Evolutionary conservation across 2,113 vertebrate species (phyloP).

Genomic region (Xenopus laevis): DNA sequence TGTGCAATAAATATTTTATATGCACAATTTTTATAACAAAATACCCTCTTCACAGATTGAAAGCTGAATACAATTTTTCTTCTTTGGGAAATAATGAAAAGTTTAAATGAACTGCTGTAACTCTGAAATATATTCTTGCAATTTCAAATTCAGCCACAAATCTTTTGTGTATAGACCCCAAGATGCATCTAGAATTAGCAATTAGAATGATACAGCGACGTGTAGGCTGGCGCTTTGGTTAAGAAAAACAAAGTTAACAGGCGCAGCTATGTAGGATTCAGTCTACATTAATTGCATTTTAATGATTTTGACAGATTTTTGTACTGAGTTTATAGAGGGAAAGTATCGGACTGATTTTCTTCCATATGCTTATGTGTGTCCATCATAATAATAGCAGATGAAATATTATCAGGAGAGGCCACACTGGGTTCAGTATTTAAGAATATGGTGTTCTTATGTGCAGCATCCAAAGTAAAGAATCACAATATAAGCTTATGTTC

Average conservation of each 20-base stretch:
- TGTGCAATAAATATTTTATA: conserved; percentile 35
- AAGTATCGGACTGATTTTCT: not conserved
- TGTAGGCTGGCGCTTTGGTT: not conserved
- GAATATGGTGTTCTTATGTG: no score
- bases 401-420: not conserved
- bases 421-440: not conserved
- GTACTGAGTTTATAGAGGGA: not conserved
- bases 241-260: not conserved
- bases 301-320: not conserved
- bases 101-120: conserved; percentile 1
- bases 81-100: conserved; percentile 8
- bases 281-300: not conserved
- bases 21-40: conserved; percentile 4
- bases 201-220: not conserved
- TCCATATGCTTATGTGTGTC: not conserved
- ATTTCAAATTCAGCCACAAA: not conserved
- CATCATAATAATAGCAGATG: not conserved
- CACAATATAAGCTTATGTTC: no score
- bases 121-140: not conserved
- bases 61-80: conserved; percentile 1
- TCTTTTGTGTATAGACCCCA: not conserved
- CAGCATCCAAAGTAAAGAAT: no score
- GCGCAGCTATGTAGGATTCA: not conserved
- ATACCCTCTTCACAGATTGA: not conserved
- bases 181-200: not conserved